Evolutionary conservation across 2,888 invertebrate species (phyloP).

Genomic region (Thera britannica): DNA sequence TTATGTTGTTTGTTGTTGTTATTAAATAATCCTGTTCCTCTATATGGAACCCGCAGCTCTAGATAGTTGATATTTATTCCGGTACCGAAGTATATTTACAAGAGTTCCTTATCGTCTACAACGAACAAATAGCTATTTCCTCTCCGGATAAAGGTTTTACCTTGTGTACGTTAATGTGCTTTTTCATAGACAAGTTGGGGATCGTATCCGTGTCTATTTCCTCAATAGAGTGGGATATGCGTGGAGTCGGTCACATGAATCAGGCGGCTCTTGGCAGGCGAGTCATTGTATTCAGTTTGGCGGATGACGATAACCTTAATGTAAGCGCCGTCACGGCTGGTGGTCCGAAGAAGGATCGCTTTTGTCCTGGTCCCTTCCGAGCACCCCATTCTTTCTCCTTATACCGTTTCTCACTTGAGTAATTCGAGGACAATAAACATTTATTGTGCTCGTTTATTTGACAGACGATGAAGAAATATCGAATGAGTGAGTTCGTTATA

Average conservation of each 20-base stretch:
- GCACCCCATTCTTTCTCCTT: conserved; percentile 80
- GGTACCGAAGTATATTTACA: conserved; percentile 3
- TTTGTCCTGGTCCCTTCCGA: conserved; percentile 81
- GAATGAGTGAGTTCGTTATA: conserved; percentile 74
- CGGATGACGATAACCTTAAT: conserved; percentile 83
- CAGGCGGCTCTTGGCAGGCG: conserved; percentile 70
- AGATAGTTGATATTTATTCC: neutral
- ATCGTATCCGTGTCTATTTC: conserved; percentile 58
- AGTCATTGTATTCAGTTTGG: conserved; percentile 82
- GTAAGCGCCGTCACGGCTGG: conserved; percentile 83
- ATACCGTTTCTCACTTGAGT: conserved; percentile 83
- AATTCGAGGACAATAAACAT: conserved; percentile 84
- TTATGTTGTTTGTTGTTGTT: no score
- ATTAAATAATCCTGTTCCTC: no score
- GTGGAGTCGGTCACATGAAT: conserved; percentile 75
- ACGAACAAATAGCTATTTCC: conserved; percentile 29
- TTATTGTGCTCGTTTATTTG: conserved; percentile 82
- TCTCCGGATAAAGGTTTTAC: conserved; percentile 36
- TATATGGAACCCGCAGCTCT: no score
- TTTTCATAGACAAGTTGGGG: conserved; percentile 50
- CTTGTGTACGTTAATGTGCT: conserved; percentile 43
- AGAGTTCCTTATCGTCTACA: conserved; percentile 19
- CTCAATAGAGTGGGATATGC: conserved; percentile 71
- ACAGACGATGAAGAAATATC: conserved; percentile 80
- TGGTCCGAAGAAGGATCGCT: conserved; percentile 82